phyloP scores from a whole-genome alignment of 2,888 invertebrate species.

The Dioctria linearis region DNA sequence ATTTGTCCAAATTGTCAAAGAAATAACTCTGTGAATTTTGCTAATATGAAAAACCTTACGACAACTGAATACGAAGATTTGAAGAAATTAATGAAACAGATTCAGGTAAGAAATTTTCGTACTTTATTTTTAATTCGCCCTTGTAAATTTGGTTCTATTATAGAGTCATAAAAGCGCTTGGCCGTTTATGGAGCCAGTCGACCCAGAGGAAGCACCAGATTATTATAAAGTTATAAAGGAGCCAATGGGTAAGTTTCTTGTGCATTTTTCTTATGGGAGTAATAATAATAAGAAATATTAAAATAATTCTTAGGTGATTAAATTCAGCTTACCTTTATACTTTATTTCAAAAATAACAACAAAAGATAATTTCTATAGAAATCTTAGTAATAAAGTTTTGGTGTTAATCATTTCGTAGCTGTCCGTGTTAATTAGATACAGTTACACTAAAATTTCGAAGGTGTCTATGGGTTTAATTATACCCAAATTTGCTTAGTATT shows the following conservation, averaged over 20 bases:
- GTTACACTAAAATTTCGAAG: no score
- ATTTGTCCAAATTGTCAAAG: conserved; percentile 96
- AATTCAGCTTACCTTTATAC: no score
- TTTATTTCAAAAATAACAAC: no score
- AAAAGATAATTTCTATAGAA: no score
- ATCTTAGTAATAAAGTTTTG: no score
- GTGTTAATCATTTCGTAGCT: no score
- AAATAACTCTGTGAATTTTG: conserved; percentile 89
- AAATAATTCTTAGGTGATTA: no score
- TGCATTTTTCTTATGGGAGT: not conserved
- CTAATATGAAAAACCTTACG: conserved; percentile 89
- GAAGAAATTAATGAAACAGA: conserved; percentile 88
- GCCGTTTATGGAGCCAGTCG: conserved; percentile 98
- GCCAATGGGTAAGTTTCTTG: conserved; percentile 86
- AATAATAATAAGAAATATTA: not conserved
- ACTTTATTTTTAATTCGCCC: conserved; percentile 35
- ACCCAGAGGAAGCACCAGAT: conserved; percentile 95
- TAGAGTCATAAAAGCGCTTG: conserved; percentile 95
- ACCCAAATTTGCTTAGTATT: no score
- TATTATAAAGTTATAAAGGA: conserved; percentile 97
- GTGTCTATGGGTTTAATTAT: no score
- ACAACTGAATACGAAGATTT: conserved; percentile 86
- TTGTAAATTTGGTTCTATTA: conserved; percentile 55
- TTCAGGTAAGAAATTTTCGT: conserved; percentile 77
- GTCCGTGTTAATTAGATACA: no score